These are phyloP conservation scores for Ferdinandea cuprea DNA, from an alignment of 2,888 invertebrate species.

Conservation along the genomic window DNA sequence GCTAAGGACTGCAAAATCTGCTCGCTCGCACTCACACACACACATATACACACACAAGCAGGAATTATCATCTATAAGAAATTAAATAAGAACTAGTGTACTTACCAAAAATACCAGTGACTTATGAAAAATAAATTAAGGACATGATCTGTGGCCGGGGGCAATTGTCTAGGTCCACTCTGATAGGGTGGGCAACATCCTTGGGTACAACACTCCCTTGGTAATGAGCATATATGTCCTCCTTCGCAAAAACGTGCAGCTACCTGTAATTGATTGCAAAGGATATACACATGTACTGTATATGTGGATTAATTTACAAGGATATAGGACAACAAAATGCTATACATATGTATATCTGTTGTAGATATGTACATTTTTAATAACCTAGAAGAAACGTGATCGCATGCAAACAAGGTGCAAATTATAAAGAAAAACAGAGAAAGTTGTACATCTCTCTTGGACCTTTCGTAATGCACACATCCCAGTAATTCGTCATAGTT, in stretches of 20 bases:
- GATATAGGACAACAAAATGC: not conserved
- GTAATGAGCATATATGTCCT: conserved; percentile 88
- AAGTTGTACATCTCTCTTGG: conserved; percentile 55
- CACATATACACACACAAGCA: too few species aligned
- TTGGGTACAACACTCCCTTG: conserved; percentile 89
- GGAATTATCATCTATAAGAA: not conserved
- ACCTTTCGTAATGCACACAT: conserved; percentile 74
- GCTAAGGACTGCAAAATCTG: not conserved
- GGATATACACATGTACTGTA: conserved; percentile 20
- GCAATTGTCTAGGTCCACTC: conserved; percentile 83
- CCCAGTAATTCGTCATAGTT: conserved; percentile 67
- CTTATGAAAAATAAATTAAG: conserved; percentile 87
- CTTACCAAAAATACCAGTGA: conserved; percentile 88
- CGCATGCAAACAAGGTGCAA: conserved; percentile 73
- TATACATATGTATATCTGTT: too few species aligned
- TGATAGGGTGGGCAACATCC: conserved; percentile 86
- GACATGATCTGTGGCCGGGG: conserved; percentile 84
- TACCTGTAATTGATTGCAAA: conserved; percentile 81
- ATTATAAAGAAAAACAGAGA: conserved; percentile 62
- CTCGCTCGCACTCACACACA: conserved; percentile 40
- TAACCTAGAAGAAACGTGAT: conserved; percentile 70
- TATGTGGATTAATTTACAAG: not conserved
- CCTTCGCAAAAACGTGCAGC: conserved; percentile 86
- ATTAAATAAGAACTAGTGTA: conserved; percentile 66
- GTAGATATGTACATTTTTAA: not conserved